These are phyloP conservation scores for Channa argus DNA, from an alignment of 2,113 vertebrate genomes.

Conservation along the genomic window DNA sequence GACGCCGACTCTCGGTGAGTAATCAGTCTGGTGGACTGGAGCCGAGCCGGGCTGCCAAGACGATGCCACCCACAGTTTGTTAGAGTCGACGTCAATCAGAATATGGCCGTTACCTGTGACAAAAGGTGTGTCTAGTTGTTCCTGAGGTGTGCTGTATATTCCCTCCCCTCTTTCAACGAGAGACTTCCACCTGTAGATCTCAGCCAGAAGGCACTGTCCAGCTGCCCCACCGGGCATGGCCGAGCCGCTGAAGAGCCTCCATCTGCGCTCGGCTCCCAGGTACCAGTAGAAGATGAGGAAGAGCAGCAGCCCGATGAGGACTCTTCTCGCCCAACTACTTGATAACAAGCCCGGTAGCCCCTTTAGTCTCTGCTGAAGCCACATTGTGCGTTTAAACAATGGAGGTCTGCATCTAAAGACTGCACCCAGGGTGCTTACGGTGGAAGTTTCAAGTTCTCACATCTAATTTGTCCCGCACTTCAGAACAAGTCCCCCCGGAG, in stretches of 20 bases:
- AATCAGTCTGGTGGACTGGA: conserved; percentile 85
- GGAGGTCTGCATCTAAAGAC: conserved; percentile 1
- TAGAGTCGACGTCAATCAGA: conserved; percentile 86
- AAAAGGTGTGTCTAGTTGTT: conserved; percentile 78
- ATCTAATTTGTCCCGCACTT: neutral
- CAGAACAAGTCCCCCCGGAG: neutral
- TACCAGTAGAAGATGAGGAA: conserved; percentile 91
- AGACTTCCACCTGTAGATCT: conserved; percentile 86
- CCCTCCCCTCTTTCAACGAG: conserved; percentile 78
- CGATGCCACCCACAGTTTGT: conserved; percentile 89
- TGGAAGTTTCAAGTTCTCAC: neutral
- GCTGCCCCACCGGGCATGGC: conserved; percentile 79
- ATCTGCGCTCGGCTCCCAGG: conserved; percentile 81
- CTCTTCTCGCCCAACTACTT: conserved; percentile 93
- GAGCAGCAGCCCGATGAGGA: conserved; percentile 86
- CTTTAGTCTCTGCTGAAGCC: conserved; percentile 95
- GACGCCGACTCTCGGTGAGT: conserved; percentile 82
- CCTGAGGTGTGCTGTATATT: conserved; percentile 75
- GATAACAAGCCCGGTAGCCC: conserved; percentile 93
- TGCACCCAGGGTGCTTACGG: neutral
- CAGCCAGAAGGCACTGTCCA: conserved; percentile 86
- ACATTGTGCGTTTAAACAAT: conserved; percentile 69
- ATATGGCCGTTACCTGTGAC: conserved; percentile 91
- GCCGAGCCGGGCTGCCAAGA: conserved; percentile 79
- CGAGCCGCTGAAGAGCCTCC: conserved; percentile 78